Conservation (phyloP, 2,888 invertebrate genomes). For the Melipona bicolor region DNA sequence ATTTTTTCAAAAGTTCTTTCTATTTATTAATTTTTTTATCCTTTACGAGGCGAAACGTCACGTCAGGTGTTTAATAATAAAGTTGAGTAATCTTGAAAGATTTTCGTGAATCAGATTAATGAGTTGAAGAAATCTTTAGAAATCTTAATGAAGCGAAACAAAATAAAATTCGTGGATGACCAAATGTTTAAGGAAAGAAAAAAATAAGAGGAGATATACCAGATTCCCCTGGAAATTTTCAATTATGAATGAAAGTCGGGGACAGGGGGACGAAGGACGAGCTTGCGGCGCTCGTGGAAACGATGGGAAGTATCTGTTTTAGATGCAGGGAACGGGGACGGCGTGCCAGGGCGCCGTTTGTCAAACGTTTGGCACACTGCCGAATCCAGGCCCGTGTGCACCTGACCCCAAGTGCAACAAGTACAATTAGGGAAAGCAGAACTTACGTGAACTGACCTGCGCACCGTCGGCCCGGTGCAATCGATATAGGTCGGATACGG, state of each 20-base stretch:
- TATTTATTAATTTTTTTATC: too few relatives aligned
- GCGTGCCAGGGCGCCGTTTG: constrained; percentile 61
- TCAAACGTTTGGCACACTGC: constrained; percentile 71
- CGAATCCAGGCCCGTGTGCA: constrained; percentile 65
- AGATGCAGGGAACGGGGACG: constrained; percentile 29
- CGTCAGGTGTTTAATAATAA: too few relatives aligned
- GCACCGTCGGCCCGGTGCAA: constrained; percentile 54
- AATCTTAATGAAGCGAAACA: background rate
- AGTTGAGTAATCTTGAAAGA: too few relatives aligned
- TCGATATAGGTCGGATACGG: constrained; percentile 57
- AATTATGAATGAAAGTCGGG: background rate
- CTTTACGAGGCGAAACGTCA: too few relatives aligned
- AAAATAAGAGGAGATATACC: too few relatives aligned
- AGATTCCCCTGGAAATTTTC: background rate
- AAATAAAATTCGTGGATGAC: background rate
- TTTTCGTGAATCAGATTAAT: too few relatives aligned
- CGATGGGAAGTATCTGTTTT: constrained; percentile 39
- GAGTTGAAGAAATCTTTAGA: background rate
- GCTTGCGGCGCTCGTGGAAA: background rate
- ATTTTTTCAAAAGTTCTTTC: too few relatives aligned
- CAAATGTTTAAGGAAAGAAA: background rate
- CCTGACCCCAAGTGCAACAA: constrained; percentile 75
- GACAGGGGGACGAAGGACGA: background rate
- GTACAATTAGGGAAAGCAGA: constrained; percentile 76
- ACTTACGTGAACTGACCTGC: constrained; percentile 72